Conservation (phyloP, 2,797 vertebrate genomes). For the Chanos chanos region DNA sequence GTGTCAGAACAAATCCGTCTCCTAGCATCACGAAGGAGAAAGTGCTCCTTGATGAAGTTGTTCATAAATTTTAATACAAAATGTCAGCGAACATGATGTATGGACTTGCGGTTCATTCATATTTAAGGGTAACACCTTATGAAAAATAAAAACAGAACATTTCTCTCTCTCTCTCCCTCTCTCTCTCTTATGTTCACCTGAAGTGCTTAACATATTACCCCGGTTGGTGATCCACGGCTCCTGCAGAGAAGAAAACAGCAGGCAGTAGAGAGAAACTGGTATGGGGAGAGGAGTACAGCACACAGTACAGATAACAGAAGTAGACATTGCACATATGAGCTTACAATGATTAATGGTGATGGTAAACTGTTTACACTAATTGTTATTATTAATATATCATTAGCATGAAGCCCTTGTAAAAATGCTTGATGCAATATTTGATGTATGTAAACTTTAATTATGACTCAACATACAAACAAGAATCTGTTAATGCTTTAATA, state of each 20-base stretch:
- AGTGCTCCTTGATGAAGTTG: constrained; percentile 98
- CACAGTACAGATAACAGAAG: too few relatives aligned
- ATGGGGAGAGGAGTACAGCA: too few relatives aligned
- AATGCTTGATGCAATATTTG: too few relatives aligned
- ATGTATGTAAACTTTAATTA: too few relatives aligned
- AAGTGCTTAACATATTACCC: constrained; percentile 1
- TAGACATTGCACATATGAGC: too few relatives aligned
- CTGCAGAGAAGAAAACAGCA: too few relatives aligned
- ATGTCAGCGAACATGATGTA: constrained; percentile 91
- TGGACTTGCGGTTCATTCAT: constrained; percentile 88
- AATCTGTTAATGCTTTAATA: too few relatives aligned
- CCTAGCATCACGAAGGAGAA: constrained; percentile 76
- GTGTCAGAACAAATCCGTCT: constrained; percentile 92
- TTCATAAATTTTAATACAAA: constrained; percentile 99
- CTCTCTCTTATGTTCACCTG: constrained; percentile 21
- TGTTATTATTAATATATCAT: too few relatives aligned
- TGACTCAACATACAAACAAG: too few relatives aligned
- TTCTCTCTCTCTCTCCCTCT: constrained; percentile 48
- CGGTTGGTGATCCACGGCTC: not conserved
- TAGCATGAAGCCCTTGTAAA: too few relatives aligned
- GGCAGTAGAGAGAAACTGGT: not conserved
- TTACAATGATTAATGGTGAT: too few relatives aligned
- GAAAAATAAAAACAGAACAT: constrained; percentile 79
- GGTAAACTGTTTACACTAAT: too few relatives aligned
- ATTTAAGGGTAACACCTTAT: constrained; percentile 85